A percentile compares a stretch with the other conserved stretches of the same genome.
Conservation (phyloP, 1,140 invertebrate species). For the Aphis craccivora region DNA sequence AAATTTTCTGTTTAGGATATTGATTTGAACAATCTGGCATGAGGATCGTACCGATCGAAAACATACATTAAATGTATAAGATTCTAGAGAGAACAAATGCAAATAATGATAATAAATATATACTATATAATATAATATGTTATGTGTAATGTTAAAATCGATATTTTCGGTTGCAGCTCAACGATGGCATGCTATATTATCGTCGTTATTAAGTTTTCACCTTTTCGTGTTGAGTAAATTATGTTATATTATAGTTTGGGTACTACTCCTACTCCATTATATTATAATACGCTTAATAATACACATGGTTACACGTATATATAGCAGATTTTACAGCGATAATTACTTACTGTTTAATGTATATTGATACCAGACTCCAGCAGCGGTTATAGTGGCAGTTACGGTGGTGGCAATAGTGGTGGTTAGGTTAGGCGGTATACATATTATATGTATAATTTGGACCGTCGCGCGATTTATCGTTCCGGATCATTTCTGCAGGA, state of each 20-base stretch:
- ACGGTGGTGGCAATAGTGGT: too few relatives aligned
- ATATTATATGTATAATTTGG: neutral
- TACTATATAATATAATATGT: too few relatives aligned
- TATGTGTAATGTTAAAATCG: neutral
- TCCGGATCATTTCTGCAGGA: neutral
- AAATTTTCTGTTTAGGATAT: too few relatives aligned
- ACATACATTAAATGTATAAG: too few relatives aligned
- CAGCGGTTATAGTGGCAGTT: neutral
- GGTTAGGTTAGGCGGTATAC: neutral
- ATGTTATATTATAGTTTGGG: neutral
- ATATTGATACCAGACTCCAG: neutral
- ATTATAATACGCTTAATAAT: neutral
- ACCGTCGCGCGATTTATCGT: neutral
- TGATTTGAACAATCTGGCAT: too few relatives aligned
- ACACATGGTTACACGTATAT: neutral
- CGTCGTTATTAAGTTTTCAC: neutral
- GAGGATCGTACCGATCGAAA: too few relatives aligned
- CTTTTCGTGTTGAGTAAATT: neutral
- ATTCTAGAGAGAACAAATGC: too few relatives aligned
- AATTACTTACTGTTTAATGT: neutral
- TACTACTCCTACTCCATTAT: neutral
- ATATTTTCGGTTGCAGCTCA: neutral
- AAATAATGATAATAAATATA: too few relatives aligned
- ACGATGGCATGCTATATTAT: neutral
- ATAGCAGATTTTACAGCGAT: neutral